Evolutionary conservation across 2,797 vertebrate genomes (phyloP).

Genomic region (Rhadinocentrus ornatus): DNA sequence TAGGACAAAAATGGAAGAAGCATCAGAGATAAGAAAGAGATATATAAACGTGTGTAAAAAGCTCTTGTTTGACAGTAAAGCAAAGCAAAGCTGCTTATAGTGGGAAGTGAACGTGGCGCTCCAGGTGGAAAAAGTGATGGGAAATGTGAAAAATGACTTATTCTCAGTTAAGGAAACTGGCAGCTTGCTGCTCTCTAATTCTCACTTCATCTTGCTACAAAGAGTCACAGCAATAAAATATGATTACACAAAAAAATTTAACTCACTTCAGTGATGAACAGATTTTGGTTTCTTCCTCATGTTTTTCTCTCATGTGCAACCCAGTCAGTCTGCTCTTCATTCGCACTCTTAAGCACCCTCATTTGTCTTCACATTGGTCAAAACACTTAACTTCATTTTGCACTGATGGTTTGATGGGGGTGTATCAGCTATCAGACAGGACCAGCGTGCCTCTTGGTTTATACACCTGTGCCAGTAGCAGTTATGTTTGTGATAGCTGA

Average conservation of each 20-base stretch:
- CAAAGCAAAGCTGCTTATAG: conserved; percentile 73
- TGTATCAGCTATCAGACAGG: conserved; percentile 66
- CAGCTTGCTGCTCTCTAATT: conserved; percentile 37
- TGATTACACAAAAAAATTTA: conserved; percentile 43
- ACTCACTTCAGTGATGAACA: conserved; percentile 54
- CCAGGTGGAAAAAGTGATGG: conserved; percentile 69
- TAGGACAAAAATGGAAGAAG: neutral
- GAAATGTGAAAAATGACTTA: conserved; percentile 77
- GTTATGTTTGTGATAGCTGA: conserved; percentile 69
- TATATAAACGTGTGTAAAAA: conserved; percentile 20
- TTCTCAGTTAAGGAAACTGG: conserved; percentile 56
- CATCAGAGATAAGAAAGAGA: conserved; percentile 7
- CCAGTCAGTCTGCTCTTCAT: conserved; percentile 35
- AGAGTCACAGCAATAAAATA: conserved; percentile 54
- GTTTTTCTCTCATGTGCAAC: conserved; percentile 46
- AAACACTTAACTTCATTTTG: conserved; percentile 63
- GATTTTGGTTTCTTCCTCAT: conserved; percentile 42
- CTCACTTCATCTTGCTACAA: conserved; percentile 56
- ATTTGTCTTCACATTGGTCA: conserved; percentile 53
- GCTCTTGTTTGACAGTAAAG: conserved; percentile 57
- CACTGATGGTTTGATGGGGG: conserved; percentile 59
- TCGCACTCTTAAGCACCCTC: conserved; percentile 48
- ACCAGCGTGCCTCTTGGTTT: conserved; percentile 67
- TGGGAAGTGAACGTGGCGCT: conserved; percentile 62
- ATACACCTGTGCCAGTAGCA: conserved; percentile 74